Evolutionary conservation across 2,888 invertebrate genomes (phyloP).

Genomic region (Coenonympha glycerion): DNA sequence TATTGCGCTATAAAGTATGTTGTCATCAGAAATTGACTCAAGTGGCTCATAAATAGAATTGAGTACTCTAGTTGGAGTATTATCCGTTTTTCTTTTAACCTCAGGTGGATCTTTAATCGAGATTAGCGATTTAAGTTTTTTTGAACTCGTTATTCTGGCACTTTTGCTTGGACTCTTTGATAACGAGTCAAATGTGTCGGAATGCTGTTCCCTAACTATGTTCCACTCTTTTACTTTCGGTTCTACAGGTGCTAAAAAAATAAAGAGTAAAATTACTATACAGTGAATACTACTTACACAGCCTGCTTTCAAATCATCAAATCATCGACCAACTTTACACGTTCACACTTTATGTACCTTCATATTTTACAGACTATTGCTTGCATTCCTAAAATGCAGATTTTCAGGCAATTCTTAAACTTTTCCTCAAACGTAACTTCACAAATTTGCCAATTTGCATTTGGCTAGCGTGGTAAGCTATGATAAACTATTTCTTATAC

Average conservation of each 20-base stretch:
- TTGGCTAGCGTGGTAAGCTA: too few species aligned
- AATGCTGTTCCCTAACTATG: conserved; percentile 34
- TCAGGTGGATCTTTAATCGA: conserved; percentile 35
- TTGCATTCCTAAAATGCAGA: too few species aligned
- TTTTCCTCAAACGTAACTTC: too few species aligned
- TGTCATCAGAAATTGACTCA: conserved; percentile 35
- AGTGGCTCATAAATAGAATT: conserved; percentile 29
- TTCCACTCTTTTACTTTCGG: conserved; percentile 48
- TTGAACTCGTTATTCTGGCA: conserved; percentile 29
- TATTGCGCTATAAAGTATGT: conserved; percentile 35
- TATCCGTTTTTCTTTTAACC: conserved; percentile 34
- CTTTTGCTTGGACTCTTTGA: conserved; percentile 36
- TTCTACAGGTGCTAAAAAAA: conserved; percentile 19
- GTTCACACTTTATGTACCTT: too few species aligned
- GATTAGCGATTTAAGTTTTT: conserved; percentile 35
- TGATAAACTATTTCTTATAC: too few species aligned
- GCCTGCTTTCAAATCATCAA: too few species aligned
- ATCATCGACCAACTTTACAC: too few species aligned
- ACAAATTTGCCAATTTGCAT: too few species aligned
- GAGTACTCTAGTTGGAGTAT: conserved; percentile 14
- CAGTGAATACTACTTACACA: too few species aligned
- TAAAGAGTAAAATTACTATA: not conserved
- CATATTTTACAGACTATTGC: too few species aligned
- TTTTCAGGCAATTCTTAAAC: too few species aligned
- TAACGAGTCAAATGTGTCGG: conserved; percentile 11